Percentiles rank a stretch among this genome's conserved stretches.
These are phyloP conservation scores for Doris montereyensis DNA, from an alignment of 2,888 invertebrate species.

Conservation along the genomic window DNA sequence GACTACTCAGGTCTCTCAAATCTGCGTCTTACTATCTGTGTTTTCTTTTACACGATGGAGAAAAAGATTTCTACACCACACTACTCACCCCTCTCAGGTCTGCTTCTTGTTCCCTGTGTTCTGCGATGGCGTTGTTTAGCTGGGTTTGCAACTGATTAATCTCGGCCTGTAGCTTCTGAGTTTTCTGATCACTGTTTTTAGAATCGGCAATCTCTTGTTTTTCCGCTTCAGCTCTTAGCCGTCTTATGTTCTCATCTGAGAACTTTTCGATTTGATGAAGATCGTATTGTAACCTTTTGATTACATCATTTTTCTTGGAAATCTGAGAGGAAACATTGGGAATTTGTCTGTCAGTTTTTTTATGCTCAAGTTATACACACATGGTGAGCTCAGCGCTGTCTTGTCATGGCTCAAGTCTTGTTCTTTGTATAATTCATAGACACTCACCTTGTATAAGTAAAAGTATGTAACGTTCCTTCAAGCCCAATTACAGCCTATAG, in stretches of 20 bases:
- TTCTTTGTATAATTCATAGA: too few species aligned
- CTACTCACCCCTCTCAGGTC: constrained; percentile 66
- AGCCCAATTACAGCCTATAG: too few species aligned
- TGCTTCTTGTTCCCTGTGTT: constrained; percentile 70
- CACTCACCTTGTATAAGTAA: too few species aligned
- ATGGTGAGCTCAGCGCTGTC: too few species aligned
- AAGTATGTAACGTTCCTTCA: too few species aligned
- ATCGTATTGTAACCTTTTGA: constrained; percentile 68
- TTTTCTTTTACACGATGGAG: neutral
- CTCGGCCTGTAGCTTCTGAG: constrained; percentile 66
- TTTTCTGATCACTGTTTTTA: constrained; percentile 71
- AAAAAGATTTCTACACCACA: neutral
- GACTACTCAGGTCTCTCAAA: too few species aligned
- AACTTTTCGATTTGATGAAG: constrained; percentile 71
- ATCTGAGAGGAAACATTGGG: constrained; percentile 63
- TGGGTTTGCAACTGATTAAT: constrained; percentile 64
- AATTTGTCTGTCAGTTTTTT: too few species aligned
- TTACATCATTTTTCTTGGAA: constrained; percentile 70
- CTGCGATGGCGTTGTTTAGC: constrained; percentile 64
- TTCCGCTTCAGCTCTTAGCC: constrained; percentile 68
- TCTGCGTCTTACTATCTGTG: too few species aligned
- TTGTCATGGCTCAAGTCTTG: too few species aligned
- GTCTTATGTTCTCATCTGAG: constrained; percentile 69
- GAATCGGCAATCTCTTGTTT: constrained; percentile 70
- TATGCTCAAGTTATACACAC: too few species aligned